A percentile compares a stretch with the other conserved stretches of the same genome.
These are phyloP conservation scores for Mobula birostris DNA, from an alignment of 2,113 vertebrate species.

Conservation along the genomic window DNA sequence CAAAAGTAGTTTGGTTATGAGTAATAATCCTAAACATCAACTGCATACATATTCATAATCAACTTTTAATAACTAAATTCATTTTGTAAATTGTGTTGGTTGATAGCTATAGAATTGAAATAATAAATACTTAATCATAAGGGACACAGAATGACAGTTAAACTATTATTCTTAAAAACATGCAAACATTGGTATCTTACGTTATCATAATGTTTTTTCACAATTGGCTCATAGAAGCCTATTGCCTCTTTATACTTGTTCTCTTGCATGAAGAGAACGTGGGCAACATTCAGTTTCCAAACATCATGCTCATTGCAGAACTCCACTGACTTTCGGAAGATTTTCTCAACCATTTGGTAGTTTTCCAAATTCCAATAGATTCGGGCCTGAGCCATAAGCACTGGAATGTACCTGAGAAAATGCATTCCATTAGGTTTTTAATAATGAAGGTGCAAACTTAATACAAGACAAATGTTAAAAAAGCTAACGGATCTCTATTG, in stretches of 20 bases:
- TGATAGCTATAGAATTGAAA: not conserved
- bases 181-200: conserved; percentile 51
- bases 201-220: conserved; percentile 85
- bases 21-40: not conserved
- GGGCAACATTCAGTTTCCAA: conserved; percentile 91
- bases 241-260: conserved; percentile 93
- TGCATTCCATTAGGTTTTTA: not conserved
- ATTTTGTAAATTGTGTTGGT: not conserved
- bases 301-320: conserved; percentile 85
- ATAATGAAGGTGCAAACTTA: not conserved
- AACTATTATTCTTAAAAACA: not conserved
- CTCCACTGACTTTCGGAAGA: conserved; percentile 86
- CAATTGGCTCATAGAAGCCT: conserved; percentile 88
- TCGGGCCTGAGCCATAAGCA: conserved; percentile 89
- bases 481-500: not conserved
- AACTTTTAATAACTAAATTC: not conserved
- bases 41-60: not conserved
- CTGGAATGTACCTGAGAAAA: conserved; percentile 67
- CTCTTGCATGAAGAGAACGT: conserved; percentile 93
- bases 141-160: not conserved
- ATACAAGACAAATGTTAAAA: not conserved
- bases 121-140: not conserved
- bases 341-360: conserved; percentile 88
- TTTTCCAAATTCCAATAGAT: conserved; percentile 96
- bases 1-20: not conserved